Evolutionary conservation across 2,797 vertebrate genomes (phyloP).

Genomic region (Malacoraja senta): DNA sequence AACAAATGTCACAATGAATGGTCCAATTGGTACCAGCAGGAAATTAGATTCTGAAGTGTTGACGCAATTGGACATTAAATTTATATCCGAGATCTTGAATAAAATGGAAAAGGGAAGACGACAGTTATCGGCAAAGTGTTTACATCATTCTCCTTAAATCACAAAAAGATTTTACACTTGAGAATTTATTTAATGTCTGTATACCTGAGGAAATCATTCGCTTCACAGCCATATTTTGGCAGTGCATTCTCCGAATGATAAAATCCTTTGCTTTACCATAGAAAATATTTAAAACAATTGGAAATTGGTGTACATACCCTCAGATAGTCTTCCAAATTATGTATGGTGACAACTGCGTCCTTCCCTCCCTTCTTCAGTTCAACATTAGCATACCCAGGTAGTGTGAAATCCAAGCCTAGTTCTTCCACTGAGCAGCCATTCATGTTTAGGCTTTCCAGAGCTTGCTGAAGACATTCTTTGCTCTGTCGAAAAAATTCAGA

Average conservation of each 20-base stretch:
- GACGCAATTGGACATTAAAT: not conserved
- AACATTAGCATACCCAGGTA: conserved; percentile 94
- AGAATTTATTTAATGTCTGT: not conserved
- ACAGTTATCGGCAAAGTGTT: not conserved
- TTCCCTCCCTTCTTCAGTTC: conserved; percentile 97
- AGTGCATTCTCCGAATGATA: conserved; percentile 17
- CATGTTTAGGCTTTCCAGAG: conserved; percentile 92
- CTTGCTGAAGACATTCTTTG: conserved; percentile 90
- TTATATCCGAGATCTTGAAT: not conserved
- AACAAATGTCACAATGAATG: not conserved
- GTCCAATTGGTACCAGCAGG: not conserved
- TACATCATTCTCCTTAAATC: not conserved
- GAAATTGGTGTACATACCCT: conserved; percentile 62
- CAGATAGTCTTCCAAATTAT: conserved; percentile 96
- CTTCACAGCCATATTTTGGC: not conserved
- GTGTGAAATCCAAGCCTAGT: conserved; percentile 90
- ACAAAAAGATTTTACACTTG: not conserved
- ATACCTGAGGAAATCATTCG: not conserved
- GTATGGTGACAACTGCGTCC: conserved; percentile 86
- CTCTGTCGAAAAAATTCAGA: conserved; percentile 58
- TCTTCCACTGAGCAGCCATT: conserved; percentile 98
- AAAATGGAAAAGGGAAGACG: not conserved
- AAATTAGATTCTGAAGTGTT: not conserved
- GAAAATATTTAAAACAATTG: not conserved
- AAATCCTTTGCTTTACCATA: not conserved